These are phyloP conservation scores for Austrolebias charrua DNA, from an alignment of 2,797 vertebrate genomes.

Conservation along the genomic window DNA sequence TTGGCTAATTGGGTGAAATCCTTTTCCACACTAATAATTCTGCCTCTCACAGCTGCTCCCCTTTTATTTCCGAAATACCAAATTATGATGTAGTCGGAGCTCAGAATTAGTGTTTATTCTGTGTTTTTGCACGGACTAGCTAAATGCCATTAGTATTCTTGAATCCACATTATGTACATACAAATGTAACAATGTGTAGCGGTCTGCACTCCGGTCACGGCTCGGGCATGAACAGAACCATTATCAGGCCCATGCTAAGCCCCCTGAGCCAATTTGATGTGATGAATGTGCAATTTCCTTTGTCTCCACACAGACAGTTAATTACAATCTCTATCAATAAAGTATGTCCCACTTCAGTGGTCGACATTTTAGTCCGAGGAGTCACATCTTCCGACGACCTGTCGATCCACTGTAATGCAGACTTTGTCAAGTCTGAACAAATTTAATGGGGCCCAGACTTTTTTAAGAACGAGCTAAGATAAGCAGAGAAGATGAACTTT, in stretches of 20 bases:
- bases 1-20: background rate
- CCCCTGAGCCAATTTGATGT: constrained; percentile 74
- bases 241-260: constrained; percentile 65
- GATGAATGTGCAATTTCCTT: constrained; percentile 81
- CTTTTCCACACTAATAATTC: constrained; percentile 11
- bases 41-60: constrained; percentile 4
- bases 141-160: constrained; percentile 22
- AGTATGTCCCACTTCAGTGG: constrained; percentile 61
- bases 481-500: constrained; percentile 48
- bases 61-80: constrained; percentile 17
- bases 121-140: constrained; percentile 14
- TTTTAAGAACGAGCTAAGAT: constrained; percentile 53
- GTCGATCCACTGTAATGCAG: constrained; percentile 41
- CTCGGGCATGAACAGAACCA: constrained; percentile 64
- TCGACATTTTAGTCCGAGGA: constrained; percentile 56
- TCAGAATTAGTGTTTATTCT: constrained; percentile 3
- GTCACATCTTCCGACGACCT: constrained; percentile 56
- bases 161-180: constrained; percentile 18
- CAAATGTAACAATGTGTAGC: constrained; percentile 38
- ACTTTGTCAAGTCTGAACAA: constrained; percentile 51
- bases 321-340: constrained; percentile 79
- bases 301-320: constrained; percentile 71
- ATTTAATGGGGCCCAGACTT: constrained; percentile 48
- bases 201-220: constrained; percentile 63
- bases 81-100: background rate